These are phyloP conservation scores for Scrobipalpa costella DNA, from an alignment of 2,888 invertebrate genomes.

Conservation along the genomic window DNA sequence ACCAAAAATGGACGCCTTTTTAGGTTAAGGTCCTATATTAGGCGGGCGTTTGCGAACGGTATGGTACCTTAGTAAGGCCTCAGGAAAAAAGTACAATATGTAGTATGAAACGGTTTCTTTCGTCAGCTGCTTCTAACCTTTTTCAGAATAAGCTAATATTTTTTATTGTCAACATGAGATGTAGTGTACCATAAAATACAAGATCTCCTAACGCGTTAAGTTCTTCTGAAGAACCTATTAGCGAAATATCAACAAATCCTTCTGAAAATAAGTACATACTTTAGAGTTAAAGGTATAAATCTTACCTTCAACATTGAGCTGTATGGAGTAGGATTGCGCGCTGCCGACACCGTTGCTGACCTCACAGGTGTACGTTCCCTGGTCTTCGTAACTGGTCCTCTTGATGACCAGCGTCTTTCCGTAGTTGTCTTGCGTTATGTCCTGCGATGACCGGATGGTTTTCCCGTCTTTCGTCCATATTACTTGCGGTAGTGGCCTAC, in stretches of 20 bases:
- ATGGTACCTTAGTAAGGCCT: slow-evolving; percentile 11
- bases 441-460: slow-evolving; percentile 85
- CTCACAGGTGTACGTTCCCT: slow-evolving; percentile 96
- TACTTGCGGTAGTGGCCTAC: slow-evolving; percentile 95
- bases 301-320: slow-evolving; percentile 86
- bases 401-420: slow-evolving; percentile 96
- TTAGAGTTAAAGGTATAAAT: slow-evolving; percentile 20
- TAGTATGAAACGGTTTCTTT: neutral
- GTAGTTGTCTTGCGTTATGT: slow-evolving; percentile 93
- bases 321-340: slow-evolving; percentile 92
- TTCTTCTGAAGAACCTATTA: no score
- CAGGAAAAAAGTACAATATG: neutral
- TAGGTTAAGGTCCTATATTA: slow-evolving; percentile 43
- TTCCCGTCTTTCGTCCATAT: slow-evolving; percentile 94
- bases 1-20: slow-evolving; percentile 36
- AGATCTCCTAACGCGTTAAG: no score
- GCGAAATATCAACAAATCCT: no score
- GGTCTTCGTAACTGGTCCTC: slow-evolving; percentile 92
- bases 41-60: slow-evolving; percentile 43
- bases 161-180: neutral
- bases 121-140: neutral
- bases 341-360: slow-evolving; percentile 94
- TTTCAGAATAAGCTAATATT: neutral
- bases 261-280: no score
- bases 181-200: no score